phyloP scores from a whole-genome alignment of 2,113 vertebrate genomes.

The Leptobrachium leishanense region DNA sequence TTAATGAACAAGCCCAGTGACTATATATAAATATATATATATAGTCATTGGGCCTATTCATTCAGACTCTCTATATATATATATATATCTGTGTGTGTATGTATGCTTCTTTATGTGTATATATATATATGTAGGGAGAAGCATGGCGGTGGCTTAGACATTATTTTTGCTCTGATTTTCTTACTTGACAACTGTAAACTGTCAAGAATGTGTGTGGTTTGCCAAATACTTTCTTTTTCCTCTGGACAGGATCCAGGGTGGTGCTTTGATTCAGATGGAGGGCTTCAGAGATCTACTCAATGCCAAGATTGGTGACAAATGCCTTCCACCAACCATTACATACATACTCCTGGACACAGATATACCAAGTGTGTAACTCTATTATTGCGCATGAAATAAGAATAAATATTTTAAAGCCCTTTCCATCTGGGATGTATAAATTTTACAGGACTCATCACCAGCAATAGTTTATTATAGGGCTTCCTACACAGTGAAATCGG shows the following conservation, averaged over 20 bases:
- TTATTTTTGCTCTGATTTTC: constrained; percentile 21
- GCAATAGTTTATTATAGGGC: background rate
- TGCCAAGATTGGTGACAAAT: constrained; percentile 65
- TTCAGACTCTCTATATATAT: too few relatives aligned
- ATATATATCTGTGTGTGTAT: too few relatives aligned
- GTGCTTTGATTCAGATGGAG: constrained; percentile 56
- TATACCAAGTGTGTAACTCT: background rate
- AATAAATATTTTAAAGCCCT: background rate
- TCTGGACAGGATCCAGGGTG: constrained; percentile 60
- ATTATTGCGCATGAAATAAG: background rate
- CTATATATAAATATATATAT: too few relatives aligned
- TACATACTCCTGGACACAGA: constrained; percentile 12
- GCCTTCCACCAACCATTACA: constrained; percentile 53
- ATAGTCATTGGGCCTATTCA: too few relatives aligned
- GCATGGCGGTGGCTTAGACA: constrained; percentile 4
- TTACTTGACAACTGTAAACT: constrained; percentile 51
- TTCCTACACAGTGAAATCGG: background rate
- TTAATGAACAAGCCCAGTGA: too few relatives aligned
- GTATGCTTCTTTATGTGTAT: background rate
- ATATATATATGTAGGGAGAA: background rate
- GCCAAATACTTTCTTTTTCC: constrained; percentile 55
- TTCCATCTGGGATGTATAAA: background rate
- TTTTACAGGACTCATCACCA: background rate
- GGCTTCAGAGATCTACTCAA: constrained; percentile 48
- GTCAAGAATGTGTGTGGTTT: constrained; percentile 49